phyloP scores from a whole-genome alignment of 2,797 vertebrate genomes.

The Xiphorhynchus erythropygius region DNA sequence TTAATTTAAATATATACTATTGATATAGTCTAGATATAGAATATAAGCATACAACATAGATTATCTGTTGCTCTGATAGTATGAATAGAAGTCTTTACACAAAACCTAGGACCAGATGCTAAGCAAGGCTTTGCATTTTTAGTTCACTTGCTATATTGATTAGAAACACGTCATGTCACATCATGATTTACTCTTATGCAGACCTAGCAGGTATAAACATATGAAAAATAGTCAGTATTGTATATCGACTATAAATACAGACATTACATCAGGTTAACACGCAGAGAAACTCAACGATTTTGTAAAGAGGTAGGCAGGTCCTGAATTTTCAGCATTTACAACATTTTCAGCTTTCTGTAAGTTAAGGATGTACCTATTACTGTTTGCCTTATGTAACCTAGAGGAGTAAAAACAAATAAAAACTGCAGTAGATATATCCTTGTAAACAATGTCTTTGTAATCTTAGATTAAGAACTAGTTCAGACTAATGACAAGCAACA shows the following conservation, averaged over 20 bases:
- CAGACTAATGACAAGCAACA: slow-evolving; percentile 25
- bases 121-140: background rate
- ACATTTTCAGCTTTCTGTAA: background rate
- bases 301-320: background rate
- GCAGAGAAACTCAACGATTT: background rate
- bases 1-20: background rate
- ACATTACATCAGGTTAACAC: background rate
- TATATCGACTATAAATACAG: background rate
- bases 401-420: background rate
- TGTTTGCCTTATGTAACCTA: background rate
- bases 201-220: background rate
- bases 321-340: background rate
- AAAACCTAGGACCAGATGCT: background rate
- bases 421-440: background rate
- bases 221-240: background rate
- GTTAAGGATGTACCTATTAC: background rate
- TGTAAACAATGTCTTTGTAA: background rate
- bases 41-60: background rate
- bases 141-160: background rate
- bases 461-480: slow-evolving; percentile 24
- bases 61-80: background rate
- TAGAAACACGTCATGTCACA: background rate
- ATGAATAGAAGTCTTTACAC: background rate
- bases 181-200: rapidly evolving
- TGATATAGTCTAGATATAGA: background rate